phyloP scores from a whole-genome alignment of 2,797 vertebrate genomes.

The Oreochromis mossambicus region DNA sequence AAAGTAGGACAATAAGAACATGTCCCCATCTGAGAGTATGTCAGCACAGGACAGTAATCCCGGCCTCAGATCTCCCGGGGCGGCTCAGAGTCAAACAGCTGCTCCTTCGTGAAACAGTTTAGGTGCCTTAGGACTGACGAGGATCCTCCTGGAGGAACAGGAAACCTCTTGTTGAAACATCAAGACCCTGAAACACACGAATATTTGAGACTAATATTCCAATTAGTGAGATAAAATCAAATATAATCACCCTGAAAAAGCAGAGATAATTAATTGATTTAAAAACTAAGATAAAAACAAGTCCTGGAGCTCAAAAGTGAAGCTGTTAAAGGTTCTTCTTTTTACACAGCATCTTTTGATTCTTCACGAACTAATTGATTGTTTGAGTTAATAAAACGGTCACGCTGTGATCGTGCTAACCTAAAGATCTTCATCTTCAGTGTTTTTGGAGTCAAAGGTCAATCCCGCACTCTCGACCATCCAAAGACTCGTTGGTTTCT shows the following conservation, averaged over 20 bases:
- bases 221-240: not conserved
- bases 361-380: not conserved
- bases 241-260: not conserved
- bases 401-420: not conserved
- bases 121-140: not conserved
- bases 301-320: not conserved
- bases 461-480: not conserved
- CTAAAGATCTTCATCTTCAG: not conserved
- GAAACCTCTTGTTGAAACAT: not conserved
- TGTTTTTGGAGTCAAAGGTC: not conserved
- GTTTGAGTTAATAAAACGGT: not conserved
- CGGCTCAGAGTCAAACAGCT: not conserved
- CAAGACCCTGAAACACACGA: not conserved
- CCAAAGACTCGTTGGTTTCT: not conserved
- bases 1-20: not conserved
- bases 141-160: not conserved
- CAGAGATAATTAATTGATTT: not conserved
- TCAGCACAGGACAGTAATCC: not conserved
- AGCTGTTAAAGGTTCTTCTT: not conserved
- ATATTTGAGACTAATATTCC: not conserved
- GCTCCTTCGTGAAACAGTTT: not conserved
- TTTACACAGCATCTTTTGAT: not conserved
- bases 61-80: not conserved
- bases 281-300: not conserved
- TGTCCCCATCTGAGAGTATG: too few species aligned